These are phyloP conservation scores for Pogoniulus pusillus DNA, from an alignment of 2,797 vertebrate genomes.

Conservation along the genomic window DNA sequence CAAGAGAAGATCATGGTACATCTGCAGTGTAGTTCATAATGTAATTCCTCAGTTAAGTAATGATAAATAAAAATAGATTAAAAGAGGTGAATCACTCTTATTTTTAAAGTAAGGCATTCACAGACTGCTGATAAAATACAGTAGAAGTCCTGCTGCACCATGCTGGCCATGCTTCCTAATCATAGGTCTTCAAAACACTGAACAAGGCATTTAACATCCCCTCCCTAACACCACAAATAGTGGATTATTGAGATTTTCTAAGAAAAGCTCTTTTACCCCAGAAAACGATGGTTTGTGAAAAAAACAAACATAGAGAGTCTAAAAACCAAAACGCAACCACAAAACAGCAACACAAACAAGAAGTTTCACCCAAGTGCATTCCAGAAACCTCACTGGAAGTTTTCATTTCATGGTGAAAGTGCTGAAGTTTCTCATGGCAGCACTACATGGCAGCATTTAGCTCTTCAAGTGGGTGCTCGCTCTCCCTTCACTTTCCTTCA, in stretches of 20 bases:
- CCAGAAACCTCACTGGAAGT: background rate
- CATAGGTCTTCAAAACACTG: background rate
- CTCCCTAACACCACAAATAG: background rate
- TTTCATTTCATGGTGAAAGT: background rate
- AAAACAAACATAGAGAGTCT: too few relatives aligned
- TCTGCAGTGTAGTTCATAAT: rapidly evolving
- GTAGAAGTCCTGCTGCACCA: background rate
- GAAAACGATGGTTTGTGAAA: background rate
- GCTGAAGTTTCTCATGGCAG: background rate
- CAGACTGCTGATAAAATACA: background rate
- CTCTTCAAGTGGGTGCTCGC: background rate
- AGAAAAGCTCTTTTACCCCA: background rate
- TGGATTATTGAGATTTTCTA: background rate
- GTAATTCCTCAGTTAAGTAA: background rate
- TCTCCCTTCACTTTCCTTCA: background rate
- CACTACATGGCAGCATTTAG: background rate
- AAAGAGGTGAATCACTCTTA: background rate
- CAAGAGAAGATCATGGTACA: background rate
- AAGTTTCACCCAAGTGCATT: background rate
- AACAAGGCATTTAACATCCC: background rate
- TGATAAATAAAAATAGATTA: background rate
- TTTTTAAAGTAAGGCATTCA: background rate
- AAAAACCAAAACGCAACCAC: too few relatives aligned
- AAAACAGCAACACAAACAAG: too few relatives aligned
- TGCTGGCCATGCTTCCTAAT: background rate